A percentile compares a stretch with the other conserved stretches of the same genome.
These are phyloP conservation scores for Pseudeuparius sepicola DNA, from an alignment of 2,888 invertebrate species.

Conservation along the genomic window DNA sequence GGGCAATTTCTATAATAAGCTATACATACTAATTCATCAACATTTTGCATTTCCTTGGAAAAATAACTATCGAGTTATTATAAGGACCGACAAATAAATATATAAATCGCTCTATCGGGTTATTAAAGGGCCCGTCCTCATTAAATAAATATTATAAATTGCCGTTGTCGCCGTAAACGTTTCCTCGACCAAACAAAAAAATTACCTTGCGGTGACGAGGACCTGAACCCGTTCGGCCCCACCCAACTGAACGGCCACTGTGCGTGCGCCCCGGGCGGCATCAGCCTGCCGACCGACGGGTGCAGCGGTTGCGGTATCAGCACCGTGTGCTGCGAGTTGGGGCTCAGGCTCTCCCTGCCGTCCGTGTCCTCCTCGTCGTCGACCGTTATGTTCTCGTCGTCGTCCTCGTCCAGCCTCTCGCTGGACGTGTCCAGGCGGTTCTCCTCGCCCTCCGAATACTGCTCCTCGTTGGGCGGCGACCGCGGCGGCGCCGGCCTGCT, in stretches of 20 bases:
- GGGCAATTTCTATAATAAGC: too few species aligned
- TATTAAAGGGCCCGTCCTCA: too few species aligned
- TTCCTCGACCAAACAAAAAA: too few species aligned
- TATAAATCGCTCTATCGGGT: too few species aligned
- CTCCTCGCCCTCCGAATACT: constrained; percentile 24
- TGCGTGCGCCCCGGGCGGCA: constrained; percentile 33
- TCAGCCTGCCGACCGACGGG: constrained; percentile 49
- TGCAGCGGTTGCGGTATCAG: constrained; percentile 58
- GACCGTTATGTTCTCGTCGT: constrained; percentile 37
- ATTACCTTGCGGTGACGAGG: constrained; percentile 52
- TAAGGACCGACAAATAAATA: too few species aligned
- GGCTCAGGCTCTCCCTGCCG: constrained; percentile 40
- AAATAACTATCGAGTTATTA: too few species aligned
- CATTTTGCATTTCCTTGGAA: too few species aligned
- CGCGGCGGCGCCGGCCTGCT: constrained; percentile 18
- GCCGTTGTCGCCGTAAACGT: too few species aligned
- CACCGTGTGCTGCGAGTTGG: constrained; percentile 47
- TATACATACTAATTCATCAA: too few species aligned
- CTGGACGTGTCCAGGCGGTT: constrained; percentile 25
- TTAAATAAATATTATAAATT: too few species aligned
- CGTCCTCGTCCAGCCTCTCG: constrained; percentile 40
- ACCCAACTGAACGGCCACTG: constrained; percentile 58
- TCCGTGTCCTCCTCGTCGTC: constrained; percentile 38
- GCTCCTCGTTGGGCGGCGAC: constrained; percentile 24
- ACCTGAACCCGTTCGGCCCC: constrained; percentile 47